Conservation (phyloP, 2,113 vertebrate species). For the Nerophis ophidion region DNA sequence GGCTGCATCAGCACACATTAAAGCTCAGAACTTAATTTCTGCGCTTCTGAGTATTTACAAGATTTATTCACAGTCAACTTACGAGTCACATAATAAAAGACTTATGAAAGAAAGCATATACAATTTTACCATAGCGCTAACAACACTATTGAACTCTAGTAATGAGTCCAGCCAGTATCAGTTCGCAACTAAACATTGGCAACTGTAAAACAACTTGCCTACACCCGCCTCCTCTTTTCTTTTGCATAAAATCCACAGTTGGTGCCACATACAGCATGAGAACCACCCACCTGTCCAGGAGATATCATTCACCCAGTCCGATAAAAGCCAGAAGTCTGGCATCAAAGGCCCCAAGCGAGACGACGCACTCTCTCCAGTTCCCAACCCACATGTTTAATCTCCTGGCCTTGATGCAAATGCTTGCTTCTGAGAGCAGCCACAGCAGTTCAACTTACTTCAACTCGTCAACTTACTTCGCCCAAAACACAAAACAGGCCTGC, state of each 20-base stretch:
- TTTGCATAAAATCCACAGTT: slow-evolving; percentile 50
- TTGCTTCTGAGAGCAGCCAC: slow-evolving; percentile 57
- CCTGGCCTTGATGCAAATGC: slow-evolving; percentile 68
- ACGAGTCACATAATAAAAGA: slow-evolving; percentile 20
- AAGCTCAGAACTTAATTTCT: background rate
- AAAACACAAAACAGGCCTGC: slow-evolving; percentile 51
- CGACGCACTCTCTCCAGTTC: slow-evolving; percentile 60
- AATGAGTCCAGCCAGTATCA: slow-evolving; percentile 35
- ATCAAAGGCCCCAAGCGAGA: slow-evolving; percentile 55
- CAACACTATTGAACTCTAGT: slow-evolving; percentile 35
- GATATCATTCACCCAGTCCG: slow-evolving; percentile 59
- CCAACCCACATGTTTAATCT: slow-evolving; percentile 72
- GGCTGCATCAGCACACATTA: background rate
- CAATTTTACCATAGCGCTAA: slow-evolving; percentile 30
- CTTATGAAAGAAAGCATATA: slow-evolving; percentile 33
- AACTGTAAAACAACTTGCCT: slow-evolving; percentile 53
- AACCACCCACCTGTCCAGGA: slow-evolving; percentile 66
- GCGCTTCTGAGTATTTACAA: background rate
- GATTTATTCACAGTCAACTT: slow-evolving; percentile 10
- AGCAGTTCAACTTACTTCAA: slow-evolving; percentile 29
- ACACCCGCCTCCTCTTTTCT: slow-evolving; percentile 62
- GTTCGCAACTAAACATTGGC: slow-evolving; percentile 43
- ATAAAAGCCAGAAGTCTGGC: slow-evolving; percentile 61
- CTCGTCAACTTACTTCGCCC: slow-evolving; percentile 58
- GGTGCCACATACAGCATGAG: slow-evolving; percentile 59